These are phyloP conservation scores for Zaprionus lineosus DNA, from an alignment of 2,888 invertebrate species.

Conservation along the genomic window DNA sequence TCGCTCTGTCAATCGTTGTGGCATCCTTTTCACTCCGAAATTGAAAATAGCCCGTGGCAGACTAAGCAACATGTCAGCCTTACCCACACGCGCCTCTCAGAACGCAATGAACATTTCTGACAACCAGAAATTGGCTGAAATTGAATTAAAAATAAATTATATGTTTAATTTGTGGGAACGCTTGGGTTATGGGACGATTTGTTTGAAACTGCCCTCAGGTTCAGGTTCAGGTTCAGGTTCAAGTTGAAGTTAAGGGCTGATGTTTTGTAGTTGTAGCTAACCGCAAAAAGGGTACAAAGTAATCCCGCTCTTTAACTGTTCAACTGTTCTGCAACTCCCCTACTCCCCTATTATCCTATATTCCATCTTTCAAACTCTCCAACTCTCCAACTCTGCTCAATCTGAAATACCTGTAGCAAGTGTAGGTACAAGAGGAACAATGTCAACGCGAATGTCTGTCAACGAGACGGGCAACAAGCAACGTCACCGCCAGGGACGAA, in stretches of 20 bases:
- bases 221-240: not conserved
- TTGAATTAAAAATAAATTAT: constrained; percentile 67
- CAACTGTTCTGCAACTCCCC: too few relatives aligned
- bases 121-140: constrained; percentile 32
- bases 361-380: too few relatives aligned
- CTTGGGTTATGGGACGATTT: constrained; percentile 9
- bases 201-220: too few relatives aligned
- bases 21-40: too few relatives aligned
- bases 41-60: constrained; percentile 1
- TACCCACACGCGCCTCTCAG: constrained; percentile 23
- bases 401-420: constrained; percentile 52
- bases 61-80: constrained; percentile 38
- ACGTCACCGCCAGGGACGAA: constrained; percentile 73
- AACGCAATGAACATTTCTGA: constrained; percentile 30
- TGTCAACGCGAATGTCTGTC: constrained; percentile 54
- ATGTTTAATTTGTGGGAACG: constrained; percentile 49
- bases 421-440: constrained; percentile 34
- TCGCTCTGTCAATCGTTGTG: not conserved
- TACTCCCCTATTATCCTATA: too few relatives aligned
- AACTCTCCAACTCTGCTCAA: constrained; percentile 33
- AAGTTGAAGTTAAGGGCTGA: not conserved
- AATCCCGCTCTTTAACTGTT: constrained; percentile 35
- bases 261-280: too few relatives aligned
- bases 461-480: constrained; percentile 20
- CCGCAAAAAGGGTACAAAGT: constrained; percentile 8